A percentile compares a stretch with the other conserved stretches of the same genome.
phyloP scores from a whole-genome alignment of 2,113 vertebrate genomes.

The Ictalurus furcatus region DNA sequence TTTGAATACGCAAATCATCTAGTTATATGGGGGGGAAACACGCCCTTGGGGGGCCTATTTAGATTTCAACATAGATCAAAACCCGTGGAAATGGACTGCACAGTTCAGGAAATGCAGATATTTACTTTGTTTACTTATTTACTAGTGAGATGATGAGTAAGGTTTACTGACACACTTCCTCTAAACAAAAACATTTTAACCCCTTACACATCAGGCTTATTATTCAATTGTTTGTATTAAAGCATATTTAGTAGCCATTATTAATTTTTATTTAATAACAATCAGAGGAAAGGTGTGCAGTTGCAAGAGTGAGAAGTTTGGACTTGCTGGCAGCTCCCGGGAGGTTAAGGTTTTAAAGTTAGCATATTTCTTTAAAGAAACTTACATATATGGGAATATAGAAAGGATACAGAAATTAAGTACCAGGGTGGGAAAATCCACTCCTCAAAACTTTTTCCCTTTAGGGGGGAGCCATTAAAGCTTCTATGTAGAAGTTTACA shows the following conservation, averaged over 20 bases:
- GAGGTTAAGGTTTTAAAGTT: background rate
- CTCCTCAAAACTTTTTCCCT: background rate
- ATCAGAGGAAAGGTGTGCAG: background rate
- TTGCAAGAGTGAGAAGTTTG: background rate
- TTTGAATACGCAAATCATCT: background rate
- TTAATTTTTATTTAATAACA: background rate
- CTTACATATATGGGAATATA: background rate
- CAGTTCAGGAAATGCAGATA: background rate
- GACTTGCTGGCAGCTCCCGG: background rate
- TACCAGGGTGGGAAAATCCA: background rate
- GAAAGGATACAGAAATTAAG: background rate
- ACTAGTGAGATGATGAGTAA: background rate
- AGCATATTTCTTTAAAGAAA: background rate
- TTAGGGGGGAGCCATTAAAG: background rate
- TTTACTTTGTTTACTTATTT: conserved; percentile 25
- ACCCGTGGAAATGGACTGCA: background rate
- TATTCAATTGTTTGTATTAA: background rate
- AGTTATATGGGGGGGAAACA: background rate
- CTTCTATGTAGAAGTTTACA: background rate
- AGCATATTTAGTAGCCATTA: background rate
- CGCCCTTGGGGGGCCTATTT: background rate
- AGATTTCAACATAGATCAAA: background rate
- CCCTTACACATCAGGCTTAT: background rate
- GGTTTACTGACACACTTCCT: background rate
- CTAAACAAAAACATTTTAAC: background rate